Percentiles rank a stretch among this genome's conserved stretches.
phyloP scores from a whole-genome alignment of 2,888 invertebrate genomes.

The Brassicogethes aeneus region DNA sequence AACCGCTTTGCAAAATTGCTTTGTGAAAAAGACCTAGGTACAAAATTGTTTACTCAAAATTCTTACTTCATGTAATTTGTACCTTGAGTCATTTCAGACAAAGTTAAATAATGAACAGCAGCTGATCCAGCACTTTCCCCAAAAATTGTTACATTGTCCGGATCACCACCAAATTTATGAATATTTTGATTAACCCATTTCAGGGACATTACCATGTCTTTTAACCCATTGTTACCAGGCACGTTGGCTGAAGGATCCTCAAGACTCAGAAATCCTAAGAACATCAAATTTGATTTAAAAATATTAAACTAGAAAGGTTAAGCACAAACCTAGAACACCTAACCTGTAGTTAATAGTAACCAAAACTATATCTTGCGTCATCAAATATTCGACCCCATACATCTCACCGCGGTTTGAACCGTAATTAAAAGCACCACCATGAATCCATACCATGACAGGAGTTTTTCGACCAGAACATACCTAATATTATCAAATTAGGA shows the following conservation, averaged over 20 bases:
- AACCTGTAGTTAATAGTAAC: constrained; percentile 36
- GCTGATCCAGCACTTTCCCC: constrained; percentile 48
- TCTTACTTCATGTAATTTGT: too few species aligned
- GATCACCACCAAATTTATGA: constrained; percentile 43
- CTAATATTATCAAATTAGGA: too few species aligned
- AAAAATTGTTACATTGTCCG: constrained; percentile 45
- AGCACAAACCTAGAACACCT: constrained; percentile 34
- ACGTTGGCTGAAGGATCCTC: constrained; percentile 41
- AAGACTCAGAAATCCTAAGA: constrained; percentile 43
- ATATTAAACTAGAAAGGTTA: too few species aligned
- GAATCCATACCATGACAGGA: constrained; percentile 41
- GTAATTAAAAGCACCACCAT: constrained; percentile 36
- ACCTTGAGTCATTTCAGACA: constrained; percentile 42
- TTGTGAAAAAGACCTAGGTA: constrained; percentile 32
- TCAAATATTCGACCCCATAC: constrained; percentile 34
- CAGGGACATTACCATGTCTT: constrained; percentile 45
- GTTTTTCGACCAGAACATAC: constrained; percentile 14
- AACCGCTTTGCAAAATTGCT: constrained; percentile 31
- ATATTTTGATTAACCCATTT: constrained; percentile 47
- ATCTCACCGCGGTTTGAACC: constrained; percentile 32
- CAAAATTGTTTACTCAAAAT: too few species aligned
- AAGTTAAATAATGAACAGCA: constrained; percentile 42
- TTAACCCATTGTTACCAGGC: constrained; percentile 47
- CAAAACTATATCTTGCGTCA: constrained; percentile 34
- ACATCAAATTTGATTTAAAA: too few species aligned